Percentiles rank a stretch among this genome's conserved stretches.
These are phyloP conservation scores for Pelecanoides urinatrix DNA, from an alignment of 2,113 vertebrate species.

Conservation along the genomic window DNA sequence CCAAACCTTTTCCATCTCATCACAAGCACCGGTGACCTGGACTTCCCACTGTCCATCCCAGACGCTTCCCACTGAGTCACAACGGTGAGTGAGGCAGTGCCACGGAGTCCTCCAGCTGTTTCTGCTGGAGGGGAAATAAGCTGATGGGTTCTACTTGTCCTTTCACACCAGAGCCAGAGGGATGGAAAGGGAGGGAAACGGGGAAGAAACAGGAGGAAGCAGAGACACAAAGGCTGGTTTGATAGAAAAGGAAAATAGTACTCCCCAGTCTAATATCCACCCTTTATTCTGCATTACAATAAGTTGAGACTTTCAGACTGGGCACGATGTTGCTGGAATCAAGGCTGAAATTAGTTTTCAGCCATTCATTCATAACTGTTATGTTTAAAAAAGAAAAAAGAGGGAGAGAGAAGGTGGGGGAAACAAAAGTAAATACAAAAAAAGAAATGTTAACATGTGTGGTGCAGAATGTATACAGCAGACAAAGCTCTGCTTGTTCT, in stretches of 20 bases:
- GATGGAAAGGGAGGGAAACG: neutral
- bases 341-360: conserved; percentile 66
- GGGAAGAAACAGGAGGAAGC: neutral
- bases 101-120: neutral
- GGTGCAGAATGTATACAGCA: conserved; percentile 56
- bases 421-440: conserved; percentile 72
- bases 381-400: neutral
- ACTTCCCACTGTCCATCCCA: neutral
- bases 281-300: conserved; percentile 6
- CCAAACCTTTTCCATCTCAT: neutral
- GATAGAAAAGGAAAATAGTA: neutral
- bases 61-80: accelerated
- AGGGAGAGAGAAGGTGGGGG: conserved; percentile 44
- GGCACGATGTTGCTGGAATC: conserved; percentile 32
- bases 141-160: neutral
- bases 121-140: neutral
- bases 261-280: neutral
- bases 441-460: conserved; percentile 72
- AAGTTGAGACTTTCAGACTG: conserved; percentile 9
- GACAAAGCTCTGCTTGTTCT: conserved; percentile 70
- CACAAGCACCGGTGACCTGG: accelerated
- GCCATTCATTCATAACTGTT: conserved; percentile 62
- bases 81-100: neutral
- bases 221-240: neutral
- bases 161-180: neutral